Conservation (phyloP, 2,113 vertebrate species). For the Salvelinus alpinus region DNA sequence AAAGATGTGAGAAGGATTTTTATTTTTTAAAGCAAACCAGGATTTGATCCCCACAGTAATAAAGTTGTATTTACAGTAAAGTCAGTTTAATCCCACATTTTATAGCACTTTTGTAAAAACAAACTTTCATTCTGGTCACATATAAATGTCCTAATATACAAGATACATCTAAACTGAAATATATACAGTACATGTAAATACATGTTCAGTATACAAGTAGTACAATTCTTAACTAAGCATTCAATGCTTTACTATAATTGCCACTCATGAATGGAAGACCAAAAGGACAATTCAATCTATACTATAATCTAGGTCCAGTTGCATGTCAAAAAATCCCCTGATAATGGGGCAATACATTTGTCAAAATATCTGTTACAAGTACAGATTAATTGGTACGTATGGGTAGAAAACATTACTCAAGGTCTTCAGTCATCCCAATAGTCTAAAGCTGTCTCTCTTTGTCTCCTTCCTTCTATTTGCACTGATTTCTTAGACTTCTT, state of each 20-base stretch:
- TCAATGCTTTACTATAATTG: background rate
- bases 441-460: no score
- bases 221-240: background rate
- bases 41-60: background rate
- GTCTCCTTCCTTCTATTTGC: no score
- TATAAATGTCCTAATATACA: background rate
- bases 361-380: background rate
- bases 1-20: conserved; percentile 3
- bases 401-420: no score
- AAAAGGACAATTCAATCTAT: background rate
- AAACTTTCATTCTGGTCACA: background rate
- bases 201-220: conserved; percentile 1
- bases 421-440: no score
- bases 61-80: background rate
- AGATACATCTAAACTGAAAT: conserved; percentile 9
- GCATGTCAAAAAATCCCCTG: background rate
- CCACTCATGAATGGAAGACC: background rate
- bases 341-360: background rate
- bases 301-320: no score
- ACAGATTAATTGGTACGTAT: background rate
- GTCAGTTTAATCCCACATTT: background rate
- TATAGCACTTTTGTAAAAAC: background rate
- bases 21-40: background rate
- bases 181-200: background rate
- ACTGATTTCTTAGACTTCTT: no score